phyloP scores from a whole-genome alignment of 2,797 vertebrate species.

The Siniperca undulata region DNA sequence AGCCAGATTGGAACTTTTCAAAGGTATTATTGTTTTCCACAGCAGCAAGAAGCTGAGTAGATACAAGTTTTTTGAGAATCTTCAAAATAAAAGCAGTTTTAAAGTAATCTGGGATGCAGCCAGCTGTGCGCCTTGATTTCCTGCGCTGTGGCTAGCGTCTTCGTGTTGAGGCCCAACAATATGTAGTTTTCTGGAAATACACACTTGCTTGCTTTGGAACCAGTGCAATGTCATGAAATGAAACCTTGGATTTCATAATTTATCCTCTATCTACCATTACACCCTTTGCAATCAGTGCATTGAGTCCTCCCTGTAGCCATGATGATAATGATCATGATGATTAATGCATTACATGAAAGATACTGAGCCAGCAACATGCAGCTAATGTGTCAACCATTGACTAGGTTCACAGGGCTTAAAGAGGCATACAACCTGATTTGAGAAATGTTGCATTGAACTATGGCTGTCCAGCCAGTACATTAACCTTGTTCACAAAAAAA shows the following conservation, averaged over 20 bases:
- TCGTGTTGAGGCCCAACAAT: too few species aligned
- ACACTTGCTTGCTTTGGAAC: neutral
- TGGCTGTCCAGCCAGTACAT: neutral
- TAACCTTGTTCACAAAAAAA: neutral
- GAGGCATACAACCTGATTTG: neutral
- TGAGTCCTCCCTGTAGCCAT: conserved; percentile 43
- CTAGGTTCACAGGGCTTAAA: neutral
- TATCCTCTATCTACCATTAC: conserved; percentile 31
- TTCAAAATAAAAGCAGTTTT: too few species aligned
- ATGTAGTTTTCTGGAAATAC: neutral
- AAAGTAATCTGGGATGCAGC: too few species aligned
- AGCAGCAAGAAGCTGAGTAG: too few species aligned
- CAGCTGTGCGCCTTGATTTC: too few species aligned
- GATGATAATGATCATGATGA: conserved; percentile 55
- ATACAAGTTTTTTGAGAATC: too few species aligned
- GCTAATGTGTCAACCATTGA: conserved; percentile 24
- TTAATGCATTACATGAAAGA: conserved; percentile 53
- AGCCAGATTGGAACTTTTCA: too few species aligned
- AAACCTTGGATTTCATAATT: conserved; percentile 15
- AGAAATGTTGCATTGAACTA: neutral
- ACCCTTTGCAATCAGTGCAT: conserved; percentile 32
- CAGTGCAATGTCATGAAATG: conserved; percentile 3
- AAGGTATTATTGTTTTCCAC: too few species aligned
- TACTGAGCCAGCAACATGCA: conserved; percentile 55
- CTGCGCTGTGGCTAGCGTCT: too few species aligned